Base-by-base conservation (phyloP, 2,797 vertebrate species). In the Menidia menidia region DNA sequence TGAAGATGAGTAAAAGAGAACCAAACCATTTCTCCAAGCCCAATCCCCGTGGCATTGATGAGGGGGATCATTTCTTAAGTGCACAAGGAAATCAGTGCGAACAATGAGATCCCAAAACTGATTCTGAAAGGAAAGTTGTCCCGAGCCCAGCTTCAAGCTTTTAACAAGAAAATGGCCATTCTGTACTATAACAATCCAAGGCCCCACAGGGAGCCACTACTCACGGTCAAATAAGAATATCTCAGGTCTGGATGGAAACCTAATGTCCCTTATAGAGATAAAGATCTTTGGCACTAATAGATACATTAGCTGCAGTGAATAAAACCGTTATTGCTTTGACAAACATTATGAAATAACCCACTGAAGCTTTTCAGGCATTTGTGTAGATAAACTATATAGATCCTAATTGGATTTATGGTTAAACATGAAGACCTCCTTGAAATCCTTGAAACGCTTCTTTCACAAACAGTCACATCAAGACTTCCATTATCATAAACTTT, bases 31-130 rank as follows among this genome's bases (percentile, higher is more conserved):
- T 92, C 96, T 96, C 93, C 95, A 95, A 95, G 95, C 96, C 97
- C 97, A 98, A 98, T 98, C 96, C 96, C 95, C 80, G 87, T 95
- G 96, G 96, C 95, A 96, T 95, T 95, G 94, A 94, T 94, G 96
- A 97, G 96, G 96, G 96, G 97, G 97, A 98, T 97, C 96, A 97
- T 94, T 97, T 97, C 91, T 96, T 95, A 95, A 96, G 95, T 95
- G 96, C 95, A 95, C 95, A 95, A 97, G 96, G 95, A 97, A 98
- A 98, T 97, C 97, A 96, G 94, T 85, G 86, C 92, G 90, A 93
- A 90, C 91, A 94, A 93, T 95, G 95, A 96, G 95, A 89, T 96
- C 78, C 93, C 95, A 96, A 96, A 97, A 96, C 96, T 97, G 97
- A 97, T 98, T 97, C 97, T 25, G 25, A 96, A 97, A 96, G 95